Evolutionary conservation across 1,140 invertebrate genomes (phyloP).

Genomic region (Papilio glaucus): DNA sequence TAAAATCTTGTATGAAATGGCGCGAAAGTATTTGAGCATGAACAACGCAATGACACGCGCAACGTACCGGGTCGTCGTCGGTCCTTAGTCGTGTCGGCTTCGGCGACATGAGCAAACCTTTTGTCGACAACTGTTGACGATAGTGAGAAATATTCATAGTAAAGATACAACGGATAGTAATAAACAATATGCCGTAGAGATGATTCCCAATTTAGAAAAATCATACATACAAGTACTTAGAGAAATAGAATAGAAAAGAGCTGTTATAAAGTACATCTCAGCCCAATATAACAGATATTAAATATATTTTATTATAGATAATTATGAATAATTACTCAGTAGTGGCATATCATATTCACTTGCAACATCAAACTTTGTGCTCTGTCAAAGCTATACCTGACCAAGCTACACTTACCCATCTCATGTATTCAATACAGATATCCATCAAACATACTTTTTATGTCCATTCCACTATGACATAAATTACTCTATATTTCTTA

Average conservation of each 20-base stretch:
- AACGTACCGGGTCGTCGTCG: slow-evolving; percentile 68
- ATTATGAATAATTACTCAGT: too few relatives aligned
- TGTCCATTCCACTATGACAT: too few relatives aligned
- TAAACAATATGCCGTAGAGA: slow-evolving; percentile 39
- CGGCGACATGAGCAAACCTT: slow-evolving; percentile 73
- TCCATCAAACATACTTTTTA: too few relatives aligned
- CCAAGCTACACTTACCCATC: too few relatives aligned
- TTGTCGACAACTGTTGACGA: slow-evolving; percentile 68
- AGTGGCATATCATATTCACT: too few relatives aligned
- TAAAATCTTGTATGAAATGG: slow-evolving; percentile 12
- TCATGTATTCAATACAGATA: too few relatives aligned
- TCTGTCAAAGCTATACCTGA: too few relatives aligned
- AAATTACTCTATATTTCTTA: too few relatives aligned
- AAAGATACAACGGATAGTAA: slow-evolving; percentile 30
- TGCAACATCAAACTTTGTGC: too few relatives aligned
- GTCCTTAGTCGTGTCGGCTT: slow-evolving; percentile 63
- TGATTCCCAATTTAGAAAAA: slow-evolving; percentile 36
- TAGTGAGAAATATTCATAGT: slow-evolving; percentile 50
- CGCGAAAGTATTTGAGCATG: slow-evolving; percentile 13
- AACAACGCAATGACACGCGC: slow-evolving; percentile 56
- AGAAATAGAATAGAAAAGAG: slow-evolving; percentile 26
- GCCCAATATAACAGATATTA: not conserved
- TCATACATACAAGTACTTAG: slow-evolving; percentile 33
- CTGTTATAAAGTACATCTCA: not conserved
- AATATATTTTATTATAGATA: too few relatives aligned